Percentiles rank a stretch among this genome's conserved stretches.
Conservation (phyloP, 1,140 invertebrate species). For the Zeugodacus cucurbitae region DNA sequence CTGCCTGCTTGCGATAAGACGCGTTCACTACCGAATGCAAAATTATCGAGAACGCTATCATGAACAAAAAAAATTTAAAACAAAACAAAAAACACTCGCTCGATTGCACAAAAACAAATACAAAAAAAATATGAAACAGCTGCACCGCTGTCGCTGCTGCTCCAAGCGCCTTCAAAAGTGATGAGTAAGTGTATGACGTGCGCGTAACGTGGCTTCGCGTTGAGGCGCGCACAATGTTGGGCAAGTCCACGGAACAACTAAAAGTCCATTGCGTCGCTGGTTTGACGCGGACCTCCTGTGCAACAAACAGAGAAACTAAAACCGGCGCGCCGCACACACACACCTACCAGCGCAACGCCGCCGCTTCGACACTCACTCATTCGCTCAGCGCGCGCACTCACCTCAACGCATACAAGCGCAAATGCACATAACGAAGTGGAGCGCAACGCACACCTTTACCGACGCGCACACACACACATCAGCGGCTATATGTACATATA, state of each 20-base stretch:
- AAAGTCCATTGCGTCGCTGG: constrained; percentile 64
- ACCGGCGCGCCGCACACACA: neutral
- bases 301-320: constrained; percentile 38
- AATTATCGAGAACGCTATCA: neutral
- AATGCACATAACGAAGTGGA: neutral
- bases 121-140: neutral
- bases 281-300: constrained; percentile 62
- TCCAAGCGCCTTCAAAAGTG: neutral
- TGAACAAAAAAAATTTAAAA: neutral
- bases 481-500: too few species aligned
- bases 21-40: neutral
- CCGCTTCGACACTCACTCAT: neutral
- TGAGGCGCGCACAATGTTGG: constrained; percentile 64
- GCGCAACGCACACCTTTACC: neutral
- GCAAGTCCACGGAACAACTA: constrained; percentile 67
- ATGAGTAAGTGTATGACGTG: constrained; percentile 22
- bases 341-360: neutral
- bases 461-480: too few species aligned
- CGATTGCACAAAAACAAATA: neutral
- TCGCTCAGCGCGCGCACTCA: constrained; percentile 18
- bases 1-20: neutral
- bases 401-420: neutral
- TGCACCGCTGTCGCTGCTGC: neutral
- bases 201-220: constrained; percentile 8
- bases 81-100: neutral